Evolutionary conservation across 2,113 vertebrate genomes (phyloP).

Genomic region (Festucalex cinctus): DNA sequence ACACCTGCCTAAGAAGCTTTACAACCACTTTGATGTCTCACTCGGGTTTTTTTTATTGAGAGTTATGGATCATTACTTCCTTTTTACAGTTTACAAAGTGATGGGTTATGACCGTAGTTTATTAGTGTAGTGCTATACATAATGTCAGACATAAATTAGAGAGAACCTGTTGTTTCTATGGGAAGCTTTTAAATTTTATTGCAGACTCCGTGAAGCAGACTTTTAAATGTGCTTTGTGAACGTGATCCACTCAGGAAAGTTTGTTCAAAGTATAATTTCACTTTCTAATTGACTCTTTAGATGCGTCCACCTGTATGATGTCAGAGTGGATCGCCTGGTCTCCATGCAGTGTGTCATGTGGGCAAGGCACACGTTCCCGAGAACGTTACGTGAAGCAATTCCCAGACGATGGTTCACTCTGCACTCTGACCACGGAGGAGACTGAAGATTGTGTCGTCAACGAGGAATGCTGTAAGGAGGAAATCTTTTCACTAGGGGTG

Average conservation of each 20-base stretch:
- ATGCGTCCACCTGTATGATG: constrained; percentile 96
- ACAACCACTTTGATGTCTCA: background rate
- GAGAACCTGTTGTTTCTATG: constrained; percentile 20
- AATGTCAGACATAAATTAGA: constrained; percentile 13
- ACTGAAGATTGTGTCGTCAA: constrained; percentile 91
- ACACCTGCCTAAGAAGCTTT: background rate
- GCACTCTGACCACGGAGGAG: constrained; percentile 89
- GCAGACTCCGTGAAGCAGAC: constrained; percentile 2
- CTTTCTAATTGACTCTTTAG: constrained; percentile 53
- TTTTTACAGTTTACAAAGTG: constrained; percentile 29
- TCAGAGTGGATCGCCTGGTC: constrained; percentile 99
- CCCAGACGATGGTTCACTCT: constrained; percentile 91
- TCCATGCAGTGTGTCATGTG: constrained; percentile 88
- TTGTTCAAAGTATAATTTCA: constrained; percentile 1
- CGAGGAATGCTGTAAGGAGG: constrained; percentile 87
- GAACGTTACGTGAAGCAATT: constrained; percentile 96
- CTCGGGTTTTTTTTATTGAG: background rate
- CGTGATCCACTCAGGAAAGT: background rate
- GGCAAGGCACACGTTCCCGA: constrained; percentile 84
- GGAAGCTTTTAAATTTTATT: constrained; percentile 20
- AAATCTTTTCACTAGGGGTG: background rate
- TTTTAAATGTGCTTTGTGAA: constrained; percentile 15
- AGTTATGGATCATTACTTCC: constrained; percentile 11
- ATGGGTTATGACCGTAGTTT: constrained; percentile 22
- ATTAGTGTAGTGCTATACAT: constrained; percentile 19